Percentiles rank a stretch among this genome's conserved stretches.
Evolutionary conservation across 2,113 vertebrate genomes (phyloP).

Genomic region (Cinclus cinclus): DNA sequence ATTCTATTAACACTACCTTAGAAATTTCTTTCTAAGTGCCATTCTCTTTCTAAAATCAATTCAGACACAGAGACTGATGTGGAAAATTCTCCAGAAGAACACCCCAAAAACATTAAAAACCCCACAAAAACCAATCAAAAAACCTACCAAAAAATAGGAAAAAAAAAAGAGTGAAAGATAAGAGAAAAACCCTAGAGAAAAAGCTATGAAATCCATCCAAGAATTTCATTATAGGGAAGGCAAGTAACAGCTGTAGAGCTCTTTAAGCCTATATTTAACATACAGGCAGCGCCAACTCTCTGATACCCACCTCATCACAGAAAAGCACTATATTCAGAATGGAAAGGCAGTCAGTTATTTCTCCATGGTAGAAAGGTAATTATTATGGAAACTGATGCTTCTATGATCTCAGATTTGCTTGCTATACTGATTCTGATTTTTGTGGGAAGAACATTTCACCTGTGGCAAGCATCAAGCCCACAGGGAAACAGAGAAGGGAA

Average conservation of each 20-base stretch:
- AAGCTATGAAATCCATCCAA: background rate
- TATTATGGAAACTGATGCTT: background rate
- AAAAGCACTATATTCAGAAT: background rate
- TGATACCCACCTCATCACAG: background rate
- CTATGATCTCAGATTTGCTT: background rate
- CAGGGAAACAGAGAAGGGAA: background rate
- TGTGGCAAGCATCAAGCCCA: background rate
- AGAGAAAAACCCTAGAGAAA: background rate
- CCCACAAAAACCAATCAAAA: accelerated
- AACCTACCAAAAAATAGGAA: background rate
- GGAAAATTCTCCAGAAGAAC: background rate
- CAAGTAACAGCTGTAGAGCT: background rate
- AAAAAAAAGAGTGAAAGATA: background rate
- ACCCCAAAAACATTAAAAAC: background rate
- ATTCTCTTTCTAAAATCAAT: background rate
- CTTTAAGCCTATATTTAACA: background rate
- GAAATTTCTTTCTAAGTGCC: background rate
- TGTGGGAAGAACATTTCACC: background rate
- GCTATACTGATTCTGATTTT: background rate
- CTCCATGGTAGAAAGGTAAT: background rate
- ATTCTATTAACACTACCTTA: background rate
- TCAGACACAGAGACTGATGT: background rate
- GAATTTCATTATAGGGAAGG: background rate
- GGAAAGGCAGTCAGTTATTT: background rate
- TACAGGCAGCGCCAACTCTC: background rate